Percentiles rank a stretch among this genome's conserved stretches.
Evolutionary conservation across 2,888 invertebrate species (phyloP).

Genomic region (Drosophila recens): DNA sequence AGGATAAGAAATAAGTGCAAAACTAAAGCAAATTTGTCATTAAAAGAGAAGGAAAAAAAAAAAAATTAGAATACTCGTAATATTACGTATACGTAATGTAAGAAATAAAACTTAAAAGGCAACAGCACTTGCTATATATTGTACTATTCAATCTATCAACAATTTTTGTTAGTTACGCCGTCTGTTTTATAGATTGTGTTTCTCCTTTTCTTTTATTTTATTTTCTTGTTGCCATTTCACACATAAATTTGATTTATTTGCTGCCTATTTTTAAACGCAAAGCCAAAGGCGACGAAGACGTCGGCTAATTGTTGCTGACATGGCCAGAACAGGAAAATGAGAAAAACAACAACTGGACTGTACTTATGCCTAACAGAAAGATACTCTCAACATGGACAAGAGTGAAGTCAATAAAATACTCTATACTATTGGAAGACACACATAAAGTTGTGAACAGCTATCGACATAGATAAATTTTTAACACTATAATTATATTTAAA

Average conservation of each 20-base stretch:
- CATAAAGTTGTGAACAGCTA: background rate
- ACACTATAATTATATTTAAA: too few relatives aligned
- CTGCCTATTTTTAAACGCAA: slow-evolving; percentile 65
- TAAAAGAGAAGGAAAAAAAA: slow-evolving; percentile 8
- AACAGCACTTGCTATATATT: background rate
- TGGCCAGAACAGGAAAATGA: slow-evolving; percentile 32
- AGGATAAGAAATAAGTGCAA: slow-evolving; percentile 22
- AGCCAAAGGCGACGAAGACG: slow-evolving; percentile 48
- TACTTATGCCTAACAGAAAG: slow-evolving; percentile 1
- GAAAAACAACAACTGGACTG: slow-evolving; percentile 11
- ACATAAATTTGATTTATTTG: slow-evolving; percentile 78
- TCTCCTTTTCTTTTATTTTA: background rate
- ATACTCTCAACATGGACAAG: background rate
- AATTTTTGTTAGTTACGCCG: slow-evolving; percentile 7
- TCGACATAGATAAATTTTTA: too few relatives aligned
- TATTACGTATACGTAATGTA: slow-evolving; percentile 46
- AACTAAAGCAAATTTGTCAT: slow-evolving; percentile 35
- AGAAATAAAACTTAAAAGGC: background rate
- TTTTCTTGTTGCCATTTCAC: slow-evolving; percentile 29
- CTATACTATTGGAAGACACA: background rate
- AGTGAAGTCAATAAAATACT: background rate
- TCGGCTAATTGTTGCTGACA: slow-evolving; percentile 78
- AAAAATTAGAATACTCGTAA: background rate
- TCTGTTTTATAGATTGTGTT: background rate
- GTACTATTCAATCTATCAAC: slow-evolving; percentile 7